phyloP scores from a whole-genome alignment of 2,113 vertebrate genomes.

The Fukomys damarensis region DNA sequence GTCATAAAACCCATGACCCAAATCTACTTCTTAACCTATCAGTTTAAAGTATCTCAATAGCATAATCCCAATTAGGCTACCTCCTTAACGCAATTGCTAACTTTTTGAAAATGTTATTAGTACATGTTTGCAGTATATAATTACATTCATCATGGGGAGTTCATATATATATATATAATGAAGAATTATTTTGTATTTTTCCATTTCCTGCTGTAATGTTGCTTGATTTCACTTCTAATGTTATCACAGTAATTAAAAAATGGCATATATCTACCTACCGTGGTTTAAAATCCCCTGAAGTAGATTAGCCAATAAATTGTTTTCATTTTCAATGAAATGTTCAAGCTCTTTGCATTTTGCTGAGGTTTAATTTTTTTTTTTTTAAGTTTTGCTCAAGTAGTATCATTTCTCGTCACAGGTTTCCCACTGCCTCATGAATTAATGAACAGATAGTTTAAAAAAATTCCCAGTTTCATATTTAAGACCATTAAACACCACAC shows the following conservation, averaged over 20 bases:
- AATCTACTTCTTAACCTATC: neutral
- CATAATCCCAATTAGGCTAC: neutral
- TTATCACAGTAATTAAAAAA: neutral
- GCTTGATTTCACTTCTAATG: neutral
- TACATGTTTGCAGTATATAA: neutral
- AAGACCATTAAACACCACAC: neutral
- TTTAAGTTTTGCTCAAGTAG: neutral
- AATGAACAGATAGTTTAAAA: conserved; percentile 18
- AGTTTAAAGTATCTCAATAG: neutral
- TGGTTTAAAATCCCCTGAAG: neutral
- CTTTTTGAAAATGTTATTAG: neutral
- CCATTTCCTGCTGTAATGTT: neutral
- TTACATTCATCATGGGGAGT: neutral
- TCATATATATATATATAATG: too few species aligned
- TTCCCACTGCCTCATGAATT: neutral
- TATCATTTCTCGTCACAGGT: neutral
- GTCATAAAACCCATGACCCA: neutral
- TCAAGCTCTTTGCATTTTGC: neutral
- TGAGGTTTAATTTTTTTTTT: neutral
- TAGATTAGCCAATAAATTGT: neutral
- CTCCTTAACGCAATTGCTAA: neutral
- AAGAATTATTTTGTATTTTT: neutral
- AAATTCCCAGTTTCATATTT: neutral
- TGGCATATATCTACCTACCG: neutral
- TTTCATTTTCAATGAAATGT: neutral